Base-by-base conservation (phyloP, 2,113 vertebrate species). In the Petrocephalus microphthalmus region DNA sequence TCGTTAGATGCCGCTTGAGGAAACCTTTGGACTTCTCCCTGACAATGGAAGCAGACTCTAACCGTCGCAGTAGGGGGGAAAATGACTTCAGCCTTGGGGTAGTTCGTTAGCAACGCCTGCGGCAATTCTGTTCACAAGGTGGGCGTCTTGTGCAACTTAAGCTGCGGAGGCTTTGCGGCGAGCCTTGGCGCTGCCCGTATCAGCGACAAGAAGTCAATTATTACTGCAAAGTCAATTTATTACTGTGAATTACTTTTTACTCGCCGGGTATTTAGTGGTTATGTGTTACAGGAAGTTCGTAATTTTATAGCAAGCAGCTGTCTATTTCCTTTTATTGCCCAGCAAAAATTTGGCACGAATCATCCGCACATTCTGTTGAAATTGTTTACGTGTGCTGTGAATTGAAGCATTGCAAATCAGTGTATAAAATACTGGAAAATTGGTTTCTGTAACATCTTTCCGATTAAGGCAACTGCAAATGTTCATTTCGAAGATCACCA, bases 81-180 rank as follows among this genome's bases (percentile, higher is more conserved):
- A 92, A 99, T 99, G 98, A 97, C 97, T 95, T 99, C 98, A 91
- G 97, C 97, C 91, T 93, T 99, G 95, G 98, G 99, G 96, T 97
- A 99, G 94, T 99, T 99, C 93, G 98, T 99, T 93, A 99, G 98
- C 94, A 99, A 98, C 92, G 97, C n/a, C n/a, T 99, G 94, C 96
- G 97, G 94, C 98, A 99, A 95, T 97, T 99, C 91, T 99, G 97
- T 85, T 97, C 98, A 91, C 98, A 99, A 97, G 98, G 98, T 98
- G 96, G 29, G 74, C 74, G 15, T 42, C 1, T 19, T 90, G 95
- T 87, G 33, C 56, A 15, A 53, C n/a, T n/a, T n/a, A n/a, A n/a
- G n/a, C n/a, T n/a, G n/a, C n/a, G n/a, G n/a, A 53, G 6, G 52
- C 51, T 22, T 20, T 17, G 15, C 3, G 52, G 52, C 52, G 7